Percentiles rank a stretch among this genome's conserved stretches.
phyloP scores from a whole-genome alignment of 1,140 invertebrate genomes.

The Drosophila elegans region DNA sequence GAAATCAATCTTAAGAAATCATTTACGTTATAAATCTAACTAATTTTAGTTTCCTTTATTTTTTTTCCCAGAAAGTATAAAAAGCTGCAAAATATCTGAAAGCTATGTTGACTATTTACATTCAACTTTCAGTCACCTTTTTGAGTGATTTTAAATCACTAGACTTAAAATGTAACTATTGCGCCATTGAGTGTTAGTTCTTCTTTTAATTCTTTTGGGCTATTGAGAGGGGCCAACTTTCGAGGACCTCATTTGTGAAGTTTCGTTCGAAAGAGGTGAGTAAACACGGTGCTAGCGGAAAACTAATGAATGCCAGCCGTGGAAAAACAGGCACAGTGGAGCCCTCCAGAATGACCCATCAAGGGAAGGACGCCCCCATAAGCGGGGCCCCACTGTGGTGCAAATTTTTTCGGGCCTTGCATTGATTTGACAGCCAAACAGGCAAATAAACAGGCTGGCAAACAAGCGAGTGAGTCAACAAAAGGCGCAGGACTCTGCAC shows the following conservation, averaged over 20 bases:
- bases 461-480: constrained; percentile 58
- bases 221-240: constrained; percentile 6
- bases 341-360: background rate
- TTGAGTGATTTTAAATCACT: background rate
- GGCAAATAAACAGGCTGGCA: constrained; percentile 53
- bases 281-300: constrained; percentile 20
- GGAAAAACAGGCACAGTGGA: constrained; percentile 20
- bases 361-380: background rate
- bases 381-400: constrained; percentile 15
- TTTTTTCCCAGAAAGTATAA: too few species aligned
- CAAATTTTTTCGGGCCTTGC: constrained; percentile 2
- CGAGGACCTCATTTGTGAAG: constrained; percentile 38
- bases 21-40: too few species aligned
- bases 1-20: too few species aligned
- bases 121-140: background rate
- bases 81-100: too few species aligned
- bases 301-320: constrained; percentile 55
- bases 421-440: constrained; percentile 47
- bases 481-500: constrained; percentile 24
- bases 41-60: too few species aligned
- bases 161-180: background rate
- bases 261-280: constrained; percentile 23
- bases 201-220: background rate
- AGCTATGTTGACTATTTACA: too few species aligned
- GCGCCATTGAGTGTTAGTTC: background rate